A percentile compares a stretch with the other conserved stretches of the same genome.
phyloP scores from a whole-genome alignment of 2,113 vertebrate genomes.

The Dinomys branickii region DNA sequence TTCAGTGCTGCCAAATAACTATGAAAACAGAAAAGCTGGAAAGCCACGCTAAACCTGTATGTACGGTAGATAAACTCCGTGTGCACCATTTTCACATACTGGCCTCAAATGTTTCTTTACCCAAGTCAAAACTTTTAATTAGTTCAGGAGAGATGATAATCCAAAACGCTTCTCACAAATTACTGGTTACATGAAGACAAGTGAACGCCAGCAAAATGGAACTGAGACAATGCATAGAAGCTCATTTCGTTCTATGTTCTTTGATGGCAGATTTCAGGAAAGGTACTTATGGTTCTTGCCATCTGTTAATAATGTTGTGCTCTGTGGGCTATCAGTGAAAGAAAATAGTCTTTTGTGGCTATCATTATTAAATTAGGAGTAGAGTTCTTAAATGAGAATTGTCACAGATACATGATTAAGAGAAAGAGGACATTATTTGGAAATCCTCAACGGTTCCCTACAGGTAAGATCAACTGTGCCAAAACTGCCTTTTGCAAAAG shows the following conservation, averaged over 20 bases:
- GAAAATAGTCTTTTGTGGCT: not conserved
- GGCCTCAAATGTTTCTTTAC: not conserved
- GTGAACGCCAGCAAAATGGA: not conserved
- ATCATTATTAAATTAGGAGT: not conserved
- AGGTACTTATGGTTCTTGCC: not conserved
- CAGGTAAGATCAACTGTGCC: slow-evolving; percentile 17
- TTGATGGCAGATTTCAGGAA: not conserved
- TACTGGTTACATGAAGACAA: not conserved
- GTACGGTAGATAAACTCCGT: not conserved
- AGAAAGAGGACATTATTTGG: slow-evolving; percentile 26
- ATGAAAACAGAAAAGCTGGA: not conserved
- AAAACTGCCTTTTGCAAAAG: slow-evolving; percentile 49
- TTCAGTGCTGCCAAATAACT: not conserved
- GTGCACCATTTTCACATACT: not conserved
- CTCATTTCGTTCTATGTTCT: not conserved
- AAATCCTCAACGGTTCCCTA: slow-evolving; percentile 47
- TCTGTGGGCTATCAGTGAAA: not conserved
- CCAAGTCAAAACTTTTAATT: not conserved
- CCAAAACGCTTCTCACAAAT: not conserved
- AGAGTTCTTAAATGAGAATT: not conserved
- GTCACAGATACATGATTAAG: not conserved
- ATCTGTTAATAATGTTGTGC: not conserved
- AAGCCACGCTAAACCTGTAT: not conserved
- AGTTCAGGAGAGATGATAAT: slow-evolving; percentile 19
- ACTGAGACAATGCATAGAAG: not conserved